Evolutionary conservation across 2,113 vertebrate species (phyloP), one percentile per base, ranked within the genome.

Genomic region (Toxotes chatareus): DNA sequence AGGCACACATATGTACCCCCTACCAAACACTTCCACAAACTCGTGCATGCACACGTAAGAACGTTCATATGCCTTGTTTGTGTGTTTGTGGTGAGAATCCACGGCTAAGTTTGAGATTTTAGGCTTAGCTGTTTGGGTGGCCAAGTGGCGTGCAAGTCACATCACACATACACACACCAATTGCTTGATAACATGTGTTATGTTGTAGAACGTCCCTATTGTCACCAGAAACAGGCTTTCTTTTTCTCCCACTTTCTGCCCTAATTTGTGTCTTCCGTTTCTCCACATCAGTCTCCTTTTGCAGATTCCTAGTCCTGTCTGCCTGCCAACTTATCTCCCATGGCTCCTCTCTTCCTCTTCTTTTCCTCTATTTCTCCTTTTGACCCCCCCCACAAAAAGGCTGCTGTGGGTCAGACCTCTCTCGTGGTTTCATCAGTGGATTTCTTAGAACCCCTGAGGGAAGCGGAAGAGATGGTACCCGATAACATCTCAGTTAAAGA

Each of bases 371-470:
- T 68, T 46, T 38, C 14, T 49, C 53, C 55, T 11, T 57, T 34
- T 10, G n/a, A 64, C 38, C 46, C 23, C 47, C 21, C 59, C 73
- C 70, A 72, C 71, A 49, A 34, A 61, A 51, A 46, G 71, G 46
- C 74, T 40, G 63, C 53, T 61, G 65, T 49, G 82, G 81, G 78
- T 87, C 85, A 85, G 82, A 75, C 76, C 79, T 82, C 80, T 79
- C 87, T 91, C 59, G 83, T 87, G 88, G 86, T 91, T 86, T 86
- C 86, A 80, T 87, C 84, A 82, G 74, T 79, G 36, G 21, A 87
- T 81, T 89, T 88, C 90, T 89, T 80, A 71, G 74, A 93, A 88
- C 31, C 84, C 82, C 86, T 1, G 61, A 77, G 74, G 47, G 49
- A 77, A 88, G 66, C 51, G 66, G 82, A 86, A 86, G 79, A 75